Evolutionary conservation across 2,113 vertebrate genomes (phyloP).

Genomic region (Dinomys branickii): DNA sequence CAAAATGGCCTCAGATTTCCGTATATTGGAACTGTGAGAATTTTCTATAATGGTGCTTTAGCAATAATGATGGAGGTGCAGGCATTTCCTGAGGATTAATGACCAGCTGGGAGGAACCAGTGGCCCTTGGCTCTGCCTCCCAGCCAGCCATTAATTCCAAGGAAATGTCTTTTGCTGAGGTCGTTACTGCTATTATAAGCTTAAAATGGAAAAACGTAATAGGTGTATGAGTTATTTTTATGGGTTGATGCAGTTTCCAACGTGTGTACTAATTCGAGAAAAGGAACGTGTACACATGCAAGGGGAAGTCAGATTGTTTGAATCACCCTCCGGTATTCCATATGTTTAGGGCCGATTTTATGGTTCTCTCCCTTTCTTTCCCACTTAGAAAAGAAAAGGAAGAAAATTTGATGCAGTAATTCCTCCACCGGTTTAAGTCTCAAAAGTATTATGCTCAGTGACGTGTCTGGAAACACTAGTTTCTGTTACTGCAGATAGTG

Average conservation of each 20-base stretch:
- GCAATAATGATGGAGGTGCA: slow-evolving; percentile 78
- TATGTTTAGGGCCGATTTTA: slow-evolving; percentile 65
- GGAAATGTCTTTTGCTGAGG: slow-evolving; percentile 73
- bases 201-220: slow-evolving; percentile 81
- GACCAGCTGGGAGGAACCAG: slow-evolving; percentile 75
- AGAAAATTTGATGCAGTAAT: slow-evolving; percentile 29
- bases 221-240: slow-evolving; percentile 74
- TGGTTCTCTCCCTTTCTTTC: slow-evolving; percentile 56
- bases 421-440: background rate
- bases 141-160: slow-evolving; percentile 80
- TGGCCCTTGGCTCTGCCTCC: slow-evolving; percentile 76
- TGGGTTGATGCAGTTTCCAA: slow-evolving; percentile 58
- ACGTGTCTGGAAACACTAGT: slow-evolving; percentile 19
- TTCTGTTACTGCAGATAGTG: slow-evolving; percentile 47
- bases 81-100: slow-evolving; percentile 82
- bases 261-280: slow-evolving; percentile 65
- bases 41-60: slow-evolving; percentile 79
- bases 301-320: slow-evolving; percentile 46
- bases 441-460: background rate
- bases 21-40: slow-evolving; percentile 78
- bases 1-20: slow-evolving; percentile 82
- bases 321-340: slow-evolving; percentile 54
- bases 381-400: background rate
- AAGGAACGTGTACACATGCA: slow-evolving; percentile 19
- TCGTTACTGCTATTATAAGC: slow-evolving; percentile 77